Evolutionary conservation across 2,113 vertebrate genomes (phyloP).

Genomic region (Oncorhynchus clarkii): DNA sequence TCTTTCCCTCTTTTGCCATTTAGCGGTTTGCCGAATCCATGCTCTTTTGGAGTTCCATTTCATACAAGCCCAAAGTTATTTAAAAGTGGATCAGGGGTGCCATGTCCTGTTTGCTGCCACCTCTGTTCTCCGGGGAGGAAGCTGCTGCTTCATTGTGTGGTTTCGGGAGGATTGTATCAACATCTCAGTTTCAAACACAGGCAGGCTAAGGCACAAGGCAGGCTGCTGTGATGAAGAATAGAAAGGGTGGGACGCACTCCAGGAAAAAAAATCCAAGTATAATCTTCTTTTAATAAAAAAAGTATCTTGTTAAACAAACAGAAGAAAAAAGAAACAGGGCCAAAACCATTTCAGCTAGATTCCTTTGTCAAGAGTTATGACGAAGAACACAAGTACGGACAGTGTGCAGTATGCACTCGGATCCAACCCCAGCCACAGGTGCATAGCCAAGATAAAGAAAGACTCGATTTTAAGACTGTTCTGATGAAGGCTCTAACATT

Average conservation of each 20-base stretch:
- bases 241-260: no score
- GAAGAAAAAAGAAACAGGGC: no score
- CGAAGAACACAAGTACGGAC: no score
- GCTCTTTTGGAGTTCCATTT: conserved; percentile 18
- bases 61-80: conserved; percentile 29
- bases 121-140: conserved; percentile 59
- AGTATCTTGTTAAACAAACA: no score
- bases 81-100: conserved; percentile 63
- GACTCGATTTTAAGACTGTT: no score
- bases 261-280: no score
- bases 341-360: no score
- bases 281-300: no score
- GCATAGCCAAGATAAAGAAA: no score
- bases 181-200: conserved; percentile 24
- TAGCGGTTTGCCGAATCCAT: conserved; percentile 43
- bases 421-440: no score
- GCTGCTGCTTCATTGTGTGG: conserved; percentile 43
- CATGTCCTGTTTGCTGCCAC: conserved; percentile 67
- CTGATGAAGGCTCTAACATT: no score
- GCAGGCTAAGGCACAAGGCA: neutral
- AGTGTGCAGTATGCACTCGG: neutral
- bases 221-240: neutral
- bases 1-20: conserved; percentile 40
- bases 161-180: conserved; percentile 49
- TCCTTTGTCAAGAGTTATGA: no score